Percentiles rank a stretch among this genome's conserved stretches.
Conservation (phyloP, 2,113 vertebrate genomes). For the Solea senegalensis region DNA sequence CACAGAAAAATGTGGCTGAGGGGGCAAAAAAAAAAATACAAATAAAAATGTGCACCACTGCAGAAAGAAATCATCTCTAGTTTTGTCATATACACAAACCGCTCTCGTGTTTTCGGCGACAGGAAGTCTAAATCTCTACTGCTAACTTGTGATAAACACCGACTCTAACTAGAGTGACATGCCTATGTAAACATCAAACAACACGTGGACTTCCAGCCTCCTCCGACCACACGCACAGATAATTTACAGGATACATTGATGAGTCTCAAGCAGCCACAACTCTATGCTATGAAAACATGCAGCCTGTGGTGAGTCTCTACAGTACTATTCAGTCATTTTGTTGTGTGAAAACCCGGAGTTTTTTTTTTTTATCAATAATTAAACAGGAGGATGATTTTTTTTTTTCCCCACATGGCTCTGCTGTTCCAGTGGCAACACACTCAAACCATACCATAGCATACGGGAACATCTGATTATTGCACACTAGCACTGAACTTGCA, state of each 20-base stretch:
- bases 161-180: conserved; percentile 72
- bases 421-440: conserved; percentile 60
- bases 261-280: conserved; percentile 60
- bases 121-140: conserved; percentile 62
- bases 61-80: conserved; percentile 39
- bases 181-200: conserved; percentile 74
- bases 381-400: conserved; percentile 45
- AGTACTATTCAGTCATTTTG: conserved; percentile 66
- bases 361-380: conserved; percentile 48
- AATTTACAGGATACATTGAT: conserved; percentile 69
- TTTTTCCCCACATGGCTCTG: conserved; percentile 45
- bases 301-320: conserved; percentile 71
- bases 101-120: conserved; percentile 59
- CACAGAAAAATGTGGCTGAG: conserved; percentile 35
- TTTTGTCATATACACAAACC: conserved; percentile 55
- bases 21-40: conserved; percentile 1
- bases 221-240: conserved; percentile 56
- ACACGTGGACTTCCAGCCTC: conserved; percentile 58
- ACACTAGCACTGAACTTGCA: conserved; percentile 78
- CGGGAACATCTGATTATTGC: conserved; percentile 73
- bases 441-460: conserved; percentile 42
- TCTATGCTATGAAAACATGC: conserved; percentile 76
- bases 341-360: conserved; percentile 63
- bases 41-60: conserved; percentile 48
- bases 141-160: conserved; percentile 70